A percentile compares a stretch with the other conserved stretches of the same genome.
Evolutionary conservation across 1,140 invertebrate genomes (phyloP).

Genomic region (Trypoxylus dichotomus): DNA sequence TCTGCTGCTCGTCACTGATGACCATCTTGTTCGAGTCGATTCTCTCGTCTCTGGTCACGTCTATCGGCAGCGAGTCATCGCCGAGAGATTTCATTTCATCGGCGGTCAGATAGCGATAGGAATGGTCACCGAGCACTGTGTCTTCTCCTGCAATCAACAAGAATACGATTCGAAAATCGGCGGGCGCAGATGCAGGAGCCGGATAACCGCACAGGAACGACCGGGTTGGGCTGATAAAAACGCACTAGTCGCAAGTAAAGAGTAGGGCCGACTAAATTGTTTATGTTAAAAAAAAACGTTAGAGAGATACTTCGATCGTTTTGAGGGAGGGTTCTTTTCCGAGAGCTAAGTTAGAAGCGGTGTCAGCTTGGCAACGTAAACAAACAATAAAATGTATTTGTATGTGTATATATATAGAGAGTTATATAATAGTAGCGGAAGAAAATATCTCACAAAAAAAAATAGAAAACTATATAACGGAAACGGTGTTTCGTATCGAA

Average conservation of each 20-base stretch:
- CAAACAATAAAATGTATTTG: neutral
- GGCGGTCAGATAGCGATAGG: conserved; percentile 87
- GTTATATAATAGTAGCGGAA: no score
- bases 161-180: conserved; percentile 31
- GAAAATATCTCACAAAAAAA: neutral
- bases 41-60: conserved; percentile 86
- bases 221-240: neutral
- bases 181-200: conserved; percentile 37
- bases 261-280: neutral
- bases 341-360: neutral
- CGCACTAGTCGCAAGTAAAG: neutral
- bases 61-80: conserved; percentile 90
- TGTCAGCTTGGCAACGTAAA: conserved; percentile 14
- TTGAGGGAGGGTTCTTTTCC: neutral
- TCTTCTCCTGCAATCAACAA: conserved; percentile 72
- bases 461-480: neutral
- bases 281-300: neutral
- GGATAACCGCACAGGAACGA: neutral
- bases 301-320: neutral
- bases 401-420: neutral
- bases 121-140: conserved; percentile 85
- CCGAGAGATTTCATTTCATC: conserved; percentile 94
- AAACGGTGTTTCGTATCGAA: neutral
- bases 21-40: conserved; percentile 64
- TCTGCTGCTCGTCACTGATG: conserved; percentile 52